These are phyloP conservation scores for Zaprionus ornatus DNA, from an alignment of 1,140 invertebrate species.

Conservation along the genomic window DNA sequence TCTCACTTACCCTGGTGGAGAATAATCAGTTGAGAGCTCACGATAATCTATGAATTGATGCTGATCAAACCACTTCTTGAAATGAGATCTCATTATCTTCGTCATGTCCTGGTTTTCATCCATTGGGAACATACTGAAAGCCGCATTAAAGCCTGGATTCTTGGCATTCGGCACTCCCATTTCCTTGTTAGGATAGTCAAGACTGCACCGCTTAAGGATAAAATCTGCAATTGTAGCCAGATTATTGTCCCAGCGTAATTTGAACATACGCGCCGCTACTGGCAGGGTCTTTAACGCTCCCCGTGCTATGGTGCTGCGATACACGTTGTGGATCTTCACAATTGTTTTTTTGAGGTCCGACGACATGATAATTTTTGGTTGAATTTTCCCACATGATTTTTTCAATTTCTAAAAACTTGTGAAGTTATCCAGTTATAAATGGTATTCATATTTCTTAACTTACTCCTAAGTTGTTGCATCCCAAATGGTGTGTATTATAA, in stretches of 20 bases:
- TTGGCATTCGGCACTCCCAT: background rate
- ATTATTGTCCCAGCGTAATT: background rate
- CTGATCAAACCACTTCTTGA: background rate
- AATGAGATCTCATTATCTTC: background rate
- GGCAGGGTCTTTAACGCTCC: no score
- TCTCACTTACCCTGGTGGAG: background rate
- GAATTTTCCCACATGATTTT: background rate
- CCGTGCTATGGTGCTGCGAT: background rate
- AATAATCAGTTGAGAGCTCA: background rate
- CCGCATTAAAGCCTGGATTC: background rate
- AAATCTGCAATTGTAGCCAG: background rate
- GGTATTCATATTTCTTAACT: no score
- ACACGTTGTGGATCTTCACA: background rate
- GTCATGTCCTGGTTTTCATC: background rate
- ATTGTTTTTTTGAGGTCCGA: background rate
- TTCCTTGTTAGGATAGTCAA: rapidly evolving
- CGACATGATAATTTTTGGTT: background rate
- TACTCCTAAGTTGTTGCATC: no score
- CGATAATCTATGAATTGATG: background rate
- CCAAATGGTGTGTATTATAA: no score
- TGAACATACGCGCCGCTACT: background rate
- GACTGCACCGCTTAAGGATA: background rate
- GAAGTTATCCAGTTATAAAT: no score
- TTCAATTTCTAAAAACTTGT: no score
- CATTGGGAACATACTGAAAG: background rate